These are phyloP conservation scores for Carassius auratus DNA, from an alignment of 2,113 vertebrate species.

Conservation along the genomic window DNA sequence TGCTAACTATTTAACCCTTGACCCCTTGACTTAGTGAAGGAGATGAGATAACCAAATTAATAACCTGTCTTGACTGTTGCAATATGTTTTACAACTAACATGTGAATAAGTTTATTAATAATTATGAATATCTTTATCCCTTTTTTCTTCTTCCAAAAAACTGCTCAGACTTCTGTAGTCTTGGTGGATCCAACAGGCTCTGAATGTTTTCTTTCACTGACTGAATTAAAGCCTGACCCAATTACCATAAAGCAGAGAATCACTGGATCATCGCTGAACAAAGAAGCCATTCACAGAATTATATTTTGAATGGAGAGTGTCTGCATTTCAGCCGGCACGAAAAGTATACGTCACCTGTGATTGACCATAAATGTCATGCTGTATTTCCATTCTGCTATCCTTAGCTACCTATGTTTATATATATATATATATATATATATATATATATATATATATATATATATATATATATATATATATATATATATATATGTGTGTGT, in stretches of 20 bases:
- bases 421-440: no score
- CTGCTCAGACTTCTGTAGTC: background rate
- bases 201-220: slow-evolving; percentile 28
- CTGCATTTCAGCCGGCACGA: slow-evolving; percentile 49
- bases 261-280: slow-evolving; percentile 57
- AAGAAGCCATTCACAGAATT: slow-evolving; percentile 54
- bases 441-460: no score
- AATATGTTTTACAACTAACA: background rate
- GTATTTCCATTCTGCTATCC: slow-evolving; percentile 6
- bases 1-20: background rate
- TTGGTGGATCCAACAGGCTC: background rate
- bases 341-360: background rate
- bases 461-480: no score
- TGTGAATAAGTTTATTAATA: slow-evolving; percentile 7
- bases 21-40: background rate
- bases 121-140: background rate
- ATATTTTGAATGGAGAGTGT: slow-evolving; percentile 48
- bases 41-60: no score
- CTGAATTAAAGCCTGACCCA: slow-evolving; percentile 40
- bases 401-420: background rate
- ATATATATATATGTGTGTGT: no score
- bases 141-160: slow-evolving; percentile 11
- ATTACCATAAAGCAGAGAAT: slow-evolving; percentile 57
- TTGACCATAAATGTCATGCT: background rate
- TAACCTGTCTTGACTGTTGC: background rate